phyloP scores from a whole-genome alignment of 1,140 invertebrate species.

The Eciton burchellii region DNA sequence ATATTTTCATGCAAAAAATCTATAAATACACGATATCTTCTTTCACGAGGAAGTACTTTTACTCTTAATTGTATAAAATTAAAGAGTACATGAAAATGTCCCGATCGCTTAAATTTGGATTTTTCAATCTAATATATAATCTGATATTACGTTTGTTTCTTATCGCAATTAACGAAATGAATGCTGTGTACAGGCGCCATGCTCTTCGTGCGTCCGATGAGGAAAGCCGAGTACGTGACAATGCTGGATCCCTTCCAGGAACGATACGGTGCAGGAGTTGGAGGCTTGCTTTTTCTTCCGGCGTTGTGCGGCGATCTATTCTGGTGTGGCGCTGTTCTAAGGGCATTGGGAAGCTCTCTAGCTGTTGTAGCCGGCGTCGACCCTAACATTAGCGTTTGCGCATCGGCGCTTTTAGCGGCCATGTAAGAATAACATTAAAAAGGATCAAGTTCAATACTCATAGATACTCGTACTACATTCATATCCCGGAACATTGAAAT shows the following conservation, averaged over 20 bases:
- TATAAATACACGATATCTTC: no score
- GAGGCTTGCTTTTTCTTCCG: slow-evolving; percentile 92
- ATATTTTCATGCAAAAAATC: background rate
- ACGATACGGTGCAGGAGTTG: slow-evolving; percentile 91
- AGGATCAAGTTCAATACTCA: background rate
- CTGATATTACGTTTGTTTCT: background rate
- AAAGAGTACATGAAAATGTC: no score
- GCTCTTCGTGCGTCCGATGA: slow-evolving; percentile 93
- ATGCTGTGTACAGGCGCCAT: slow-evolving; percentile 87
- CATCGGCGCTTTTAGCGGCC: slow-evolving; percentile 79
- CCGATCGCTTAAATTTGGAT: no score
- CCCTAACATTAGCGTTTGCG: slow-evolving; percentile 80
- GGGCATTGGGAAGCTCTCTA: slow-evolving; percentile 89
- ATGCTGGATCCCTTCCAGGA: slow-evolving; percentile 94
- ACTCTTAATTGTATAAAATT: no score
- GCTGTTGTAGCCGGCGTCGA: slow-evolving; percentile 82
- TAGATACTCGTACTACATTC: no score
- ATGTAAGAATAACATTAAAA: slow-evolving; percentile 73
- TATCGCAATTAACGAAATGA: background rate
- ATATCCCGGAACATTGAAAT: no score
- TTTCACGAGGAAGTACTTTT: no score
- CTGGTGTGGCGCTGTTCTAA: slow-evolving; percentile 91
- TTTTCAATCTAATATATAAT: no score
- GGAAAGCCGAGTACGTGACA: slow-evolving; percentile 93
- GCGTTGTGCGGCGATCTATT: slow-evolving; percentile 93